Base-by-base conservation (phyloP, 2,797 vertebrate genomes). In the Staurois parvus region DNA sequence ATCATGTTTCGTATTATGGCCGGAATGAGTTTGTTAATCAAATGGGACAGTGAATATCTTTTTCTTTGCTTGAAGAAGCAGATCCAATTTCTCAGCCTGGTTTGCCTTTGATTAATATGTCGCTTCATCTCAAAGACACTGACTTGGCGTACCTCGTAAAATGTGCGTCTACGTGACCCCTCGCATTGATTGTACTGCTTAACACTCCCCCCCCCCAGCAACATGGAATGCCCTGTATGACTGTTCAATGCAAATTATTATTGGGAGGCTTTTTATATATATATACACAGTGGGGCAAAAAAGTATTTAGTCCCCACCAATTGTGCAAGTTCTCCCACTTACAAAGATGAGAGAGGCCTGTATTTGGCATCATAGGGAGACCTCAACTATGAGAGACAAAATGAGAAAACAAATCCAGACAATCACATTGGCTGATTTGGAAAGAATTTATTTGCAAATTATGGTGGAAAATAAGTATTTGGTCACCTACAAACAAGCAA, bases 41-140 rank as follows among this genome's bases (percentile, higher is more conserved):
- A 70, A 82, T 5, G 56, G 72, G 80, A 82, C 70, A 82, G 59
- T 73, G 40, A 73, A 73, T 74, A 74, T 82, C 34, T 82, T 67
- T 52, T n/a, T 45, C 72, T 48, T 64, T 74, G 80, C 78, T 72
- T 7, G 78, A 13, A 83, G 32, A 24, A 66, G 72, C 72, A 83
- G 72, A 66, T 75, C 81, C 72, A 67, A 76, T 75, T 83, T 67
- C 72, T 67, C 72, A 52, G 59, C 29, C 34, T 64, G 56, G 45
- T 81, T 72, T 72, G 48, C 37, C 68, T 81, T 62, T 81, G 79
- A 81, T 81, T 81, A 81, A 81, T 62, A 19, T 81, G 78, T 80
- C 78, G 69, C 69, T 72, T 80, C 69, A 70, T 72, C 45, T 12
- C 13, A 28, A 48, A 29, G 40, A 52, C 42, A 15, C 30, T 24